Percentiles rank a stretch among this genome's conserved stretches.
These are phyloP conservation scores for Hymenopus coronatus DNA, from an alignment of 2,888 invertebrate species.

Conservation along the genomic window DNA sequence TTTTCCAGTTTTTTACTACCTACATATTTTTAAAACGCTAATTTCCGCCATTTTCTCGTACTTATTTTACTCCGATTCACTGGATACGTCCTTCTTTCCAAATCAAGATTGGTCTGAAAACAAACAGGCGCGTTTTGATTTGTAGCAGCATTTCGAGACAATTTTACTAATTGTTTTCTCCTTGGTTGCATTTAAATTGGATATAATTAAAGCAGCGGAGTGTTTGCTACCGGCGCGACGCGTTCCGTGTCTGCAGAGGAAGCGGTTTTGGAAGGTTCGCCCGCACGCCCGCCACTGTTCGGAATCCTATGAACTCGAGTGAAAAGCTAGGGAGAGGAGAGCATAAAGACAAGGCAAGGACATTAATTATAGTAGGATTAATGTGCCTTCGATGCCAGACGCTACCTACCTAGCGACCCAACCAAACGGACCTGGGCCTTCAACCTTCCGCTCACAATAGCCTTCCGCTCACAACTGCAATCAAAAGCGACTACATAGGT, in stretches of 20 bases:
- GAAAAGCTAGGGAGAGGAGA: conserved; percentile 15
- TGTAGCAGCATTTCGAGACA: too few species aligned
- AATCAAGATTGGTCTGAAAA: too few species aligned
- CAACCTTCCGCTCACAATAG: background rate
- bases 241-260: background rate
- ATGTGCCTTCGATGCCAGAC: conserved; percentile 20
- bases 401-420: conserved; percentile 15
- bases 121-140: too few species aligned
- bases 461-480: background rate
- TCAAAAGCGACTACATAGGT: background rate
- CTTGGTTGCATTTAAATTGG: background rate
- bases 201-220: background rate
- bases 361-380: conserved; percentile 21
- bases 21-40: too few species aligned
- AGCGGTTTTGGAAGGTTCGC: background rate
- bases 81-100: too few species aligned
- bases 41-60: too few species aligned
- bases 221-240: background rate
- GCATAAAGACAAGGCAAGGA: conserved; percentile 20
- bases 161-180: too few species aligned
- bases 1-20: too few species aligned
- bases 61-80: too few species aligned
- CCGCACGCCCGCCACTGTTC: background rate
- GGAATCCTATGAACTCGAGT: background rate
- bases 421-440: background rate